These are phyloP conservation scores for Cephus nigrinus DNA, from an alignment of 2,888 invertebrate genomes.

Conservation along the genomic window DNA sequence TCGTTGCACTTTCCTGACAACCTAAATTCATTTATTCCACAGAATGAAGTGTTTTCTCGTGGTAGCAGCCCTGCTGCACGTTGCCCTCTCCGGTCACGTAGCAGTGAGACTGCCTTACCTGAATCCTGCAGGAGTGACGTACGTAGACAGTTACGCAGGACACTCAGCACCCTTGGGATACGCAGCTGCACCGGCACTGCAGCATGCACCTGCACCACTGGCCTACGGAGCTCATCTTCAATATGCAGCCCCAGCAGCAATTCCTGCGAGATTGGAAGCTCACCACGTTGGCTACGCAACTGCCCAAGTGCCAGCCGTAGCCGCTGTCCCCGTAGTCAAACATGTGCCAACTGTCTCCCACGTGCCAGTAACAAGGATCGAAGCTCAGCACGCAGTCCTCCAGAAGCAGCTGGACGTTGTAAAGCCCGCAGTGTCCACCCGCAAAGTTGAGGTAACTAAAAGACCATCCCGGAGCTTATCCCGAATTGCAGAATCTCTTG, in stretches of 20 bases:
- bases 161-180: conserved; percentile 46
- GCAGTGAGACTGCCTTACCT: conserved; percentile 66
- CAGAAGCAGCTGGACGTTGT: conserved; percentile 72
- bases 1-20: not conserved
- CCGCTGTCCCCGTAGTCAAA: conserved; percentile 57
- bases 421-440: conserved; percentile 71
- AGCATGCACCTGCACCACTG: conserved; percentile 14
- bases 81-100: conserved; percentile 52
- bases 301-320: conserved; percentile 57
- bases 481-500: not conserved
- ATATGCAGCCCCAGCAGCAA: conserved; percentile 37
- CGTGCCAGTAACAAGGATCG: conserved; percentile 67
- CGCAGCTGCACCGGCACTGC: conserved; percentile 27
- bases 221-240: conserved; percentile 31
- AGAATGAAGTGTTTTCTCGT: conserved; percentile 58
- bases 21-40: conserved; percentile 10
- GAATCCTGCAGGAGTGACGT: conserved; percentile 70
- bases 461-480: not conserved
- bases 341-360: conserved; percentile 67
- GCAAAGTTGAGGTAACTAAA: conserved; percentile 67
- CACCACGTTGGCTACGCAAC: conserved; percentile 56
- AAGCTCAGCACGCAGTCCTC: conserved; percentile 67
- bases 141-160: conserved; percentile 57
- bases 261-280: conserved; percentile 48
- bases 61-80: conserved; percentile 54